A percentile compares a stretch with the other conserved stretches of the same genome.
phyloP scores from a whole-genome alignment of 2,113 vertebrate genomes.

The Toxotes chatareus region DNA sequence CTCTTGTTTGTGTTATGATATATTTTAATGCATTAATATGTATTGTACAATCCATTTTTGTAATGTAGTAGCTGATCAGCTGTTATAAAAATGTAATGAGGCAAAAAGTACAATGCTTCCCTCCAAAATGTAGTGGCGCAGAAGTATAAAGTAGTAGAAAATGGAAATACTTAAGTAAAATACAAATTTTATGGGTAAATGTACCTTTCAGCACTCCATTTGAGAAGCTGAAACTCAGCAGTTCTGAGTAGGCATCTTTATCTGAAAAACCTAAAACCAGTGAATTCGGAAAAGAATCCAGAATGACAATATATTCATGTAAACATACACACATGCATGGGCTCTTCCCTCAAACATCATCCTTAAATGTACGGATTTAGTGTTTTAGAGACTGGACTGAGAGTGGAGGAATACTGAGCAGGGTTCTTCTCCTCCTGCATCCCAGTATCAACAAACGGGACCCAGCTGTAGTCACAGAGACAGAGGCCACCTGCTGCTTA shows the following conservation, averaged over 20 bases:
- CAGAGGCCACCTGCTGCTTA: constrained; percentile 65
- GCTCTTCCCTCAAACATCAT: neutral
- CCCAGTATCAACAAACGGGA: constrained; percentile 57
- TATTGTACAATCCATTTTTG: neutral
- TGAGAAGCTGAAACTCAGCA: neutral
- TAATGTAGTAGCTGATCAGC: neutral
- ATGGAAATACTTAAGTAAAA: no score
- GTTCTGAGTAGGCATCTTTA: neutral
- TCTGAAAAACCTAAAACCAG: neutral
- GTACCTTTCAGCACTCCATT: no score
- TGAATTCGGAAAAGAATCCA: neutral
- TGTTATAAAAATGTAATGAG: neutral
- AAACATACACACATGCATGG: neutral
- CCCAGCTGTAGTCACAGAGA: constrained; percentile 59
- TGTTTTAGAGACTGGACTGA: constrained; percentile 15
- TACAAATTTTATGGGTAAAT: no score
- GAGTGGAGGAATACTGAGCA: constrained; percentile 11
- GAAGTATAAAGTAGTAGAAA: no score
- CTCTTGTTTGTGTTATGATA: neutral
- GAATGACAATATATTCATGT: neutral
- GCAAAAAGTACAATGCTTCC: neutral
- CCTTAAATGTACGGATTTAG: constrained; percentile 4
- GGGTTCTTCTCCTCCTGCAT: constrained; percentile 29
- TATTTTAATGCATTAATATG: neutral
- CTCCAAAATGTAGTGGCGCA: neutral